Conservation (phyloP, 1,140 invertebrate genomes). For the Orchesella cincta region DNA sequence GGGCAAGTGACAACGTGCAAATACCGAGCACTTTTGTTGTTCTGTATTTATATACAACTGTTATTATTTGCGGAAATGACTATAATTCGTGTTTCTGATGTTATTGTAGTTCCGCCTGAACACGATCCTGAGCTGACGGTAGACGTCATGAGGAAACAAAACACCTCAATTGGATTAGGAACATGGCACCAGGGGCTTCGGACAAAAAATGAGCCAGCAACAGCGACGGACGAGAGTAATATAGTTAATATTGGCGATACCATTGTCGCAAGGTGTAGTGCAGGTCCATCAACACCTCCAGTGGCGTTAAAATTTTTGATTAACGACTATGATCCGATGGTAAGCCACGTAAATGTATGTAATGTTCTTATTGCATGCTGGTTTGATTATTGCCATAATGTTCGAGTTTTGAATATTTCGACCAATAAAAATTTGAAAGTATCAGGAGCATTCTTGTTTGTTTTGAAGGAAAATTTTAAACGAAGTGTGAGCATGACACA, state of each 20-base stretch:
- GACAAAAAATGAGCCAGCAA: neutral
- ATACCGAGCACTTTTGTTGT: too few species aligned
- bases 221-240: neutral
- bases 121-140: neutral
- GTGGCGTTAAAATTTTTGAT: conserved; percentile 57
- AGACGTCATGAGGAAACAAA: neutral
- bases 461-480: neutral
- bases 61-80: too few species aligned
- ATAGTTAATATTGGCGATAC: conserved; percentile 14
- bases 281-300: conserved; percentile 61
- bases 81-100: neutral
- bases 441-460: too few species aligned
- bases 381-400: neutral
- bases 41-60: too few species aligned
- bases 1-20: too few species aligned
- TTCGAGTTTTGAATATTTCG: neutral
- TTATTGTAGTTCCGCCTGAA: neutral
- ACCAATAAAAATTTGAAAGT: neutral
- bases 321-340: conserved; percentile 54
- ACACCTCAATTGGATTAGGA: neutral
- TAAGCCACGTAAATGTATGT: conserved; percentile 41
- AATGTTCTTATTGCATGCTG: neutral
- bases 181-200: neutral
- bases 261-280: conserved; percentile 68
- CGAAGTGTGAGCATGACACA: neutral